phyloP scores from a whole-genome alignment of 1,140 invertebrate species.

The Listronotus bonariensis region DNA sequence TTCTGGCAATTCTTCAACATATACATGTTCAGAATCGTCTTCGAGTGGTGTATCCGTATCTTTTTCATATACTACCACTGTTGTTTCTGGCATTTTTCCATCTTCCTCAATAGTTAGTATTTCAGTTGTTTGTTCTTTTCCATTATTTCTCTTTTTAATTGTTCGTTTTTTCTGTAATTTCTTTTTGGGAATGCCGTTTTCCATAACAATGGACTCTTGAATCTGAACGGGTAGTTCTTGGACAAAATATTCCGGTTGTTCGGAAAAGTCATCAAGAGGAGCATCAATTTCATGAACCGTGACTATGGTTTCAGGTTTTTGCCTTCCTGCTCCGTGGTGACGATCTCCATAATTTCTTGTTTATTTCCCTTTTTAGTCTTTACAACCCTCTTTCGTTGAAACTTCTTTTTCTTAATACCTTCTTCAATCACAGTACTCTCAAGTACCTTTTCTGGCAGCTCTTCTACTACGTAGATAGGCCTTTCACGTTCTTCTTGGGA shows the following conservation, averaged over 20 bases:
- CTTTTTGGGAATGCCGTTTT: constrained; percentile 41
- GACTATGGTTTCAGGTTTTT: constrained; percentile 50
- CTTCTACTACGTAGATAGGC: constrained; percentile 48
- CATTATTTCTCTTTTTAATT: constrained; percentile 39
- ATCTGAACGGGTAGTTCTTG: constrained; percentile 41
- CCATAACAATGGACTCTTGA: constrained; percentile 47
- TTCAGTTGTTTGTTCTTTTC: constrained; percentile 47
- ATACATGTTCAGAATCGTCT: constrained; percentile 18
- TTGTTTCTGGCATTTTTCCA: constrained; percentile 46
- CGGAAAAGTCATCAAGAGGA: constrained; percentile 29
- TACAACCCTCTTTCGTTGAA: constrained; percentile 49
- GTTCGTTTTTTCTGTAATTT: constrained; percentile 40
- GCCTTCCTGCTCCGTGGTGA: constrained; percentile 54
- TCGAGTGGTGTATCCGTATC: constrained; percentile 2
- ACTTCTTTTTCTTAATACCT: constrained; percentile 43
- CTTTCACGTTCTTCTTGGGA: constrained; percentile 7
- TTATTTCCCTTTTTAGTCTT: constrained; percentile 50
- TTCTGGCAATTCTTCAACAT: constrained; percentile 53
- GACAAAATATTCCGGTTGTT: constrained; percentile 13
- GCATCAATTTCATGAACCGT: constrained; percentile 52
- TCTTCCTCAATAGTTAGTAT: constrained; percentile 52
- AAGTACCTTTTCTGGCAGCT: constrained; percentile 51
- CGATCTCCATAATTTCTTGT: constrained; percentile 51
- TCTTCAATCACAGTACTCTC: constrained; percentile 47
- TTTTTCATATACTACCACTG: constrained; percentile 54